Conservation (phyloP, 2,113 vertebrate species). For the Ursus arctos region DNA sequence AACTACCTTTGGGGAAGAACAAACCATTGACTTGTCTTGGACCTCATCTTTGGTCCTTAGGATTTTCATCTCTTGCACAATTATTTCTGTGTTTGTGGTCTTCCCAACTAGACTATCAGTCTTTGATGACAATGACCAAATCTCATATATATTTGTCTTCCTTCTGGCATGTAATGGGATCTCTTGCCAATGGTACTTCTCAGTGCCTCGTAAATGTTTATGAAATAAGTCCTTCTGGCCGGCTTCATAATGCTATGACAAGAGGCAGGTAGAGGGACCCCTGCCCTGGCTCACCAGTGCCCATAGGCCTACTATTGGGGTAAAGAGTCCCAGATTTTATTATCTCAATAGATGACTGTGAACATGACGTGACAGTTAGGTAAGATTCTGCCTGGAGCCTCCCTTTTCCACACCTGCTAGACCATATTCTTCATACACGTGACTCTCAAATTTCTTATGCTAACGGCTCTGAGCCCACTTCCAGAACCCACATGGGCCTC, state of each 20-base stretch:
- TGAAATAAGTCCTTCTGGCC: not conserved
- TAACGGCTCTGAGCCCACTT: not conserved
- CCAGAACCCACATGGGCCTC: not conserved
- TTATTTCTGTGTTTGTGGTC: not conserved
- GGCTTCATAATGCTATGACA: not conserved
- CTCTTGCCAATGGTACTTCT: not conserved
- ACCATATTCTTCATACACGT: not conserved
- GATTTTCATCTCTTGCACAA: not conserved
- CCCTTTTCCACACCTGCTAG: not conserved
- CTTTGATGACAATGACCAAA: not conserved
- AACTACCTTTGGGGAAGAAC: not conserved
- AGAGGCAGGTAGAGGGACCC: not conserved
- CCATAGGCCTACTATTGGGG: not conserved
- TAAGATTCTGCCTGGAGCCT: not conserved
- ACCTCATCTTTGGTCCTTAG: not conserved
- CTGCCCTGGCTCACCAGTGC: not conserved
- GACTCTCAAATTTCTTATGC: not conserved
- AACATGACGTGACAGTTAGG: not conserved
- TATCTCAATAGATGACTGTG: not conserved
- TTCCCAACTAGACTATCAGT: not conserved
- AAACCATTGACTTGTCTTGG: not conserved
- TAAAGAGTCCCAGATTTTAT: not conserved
- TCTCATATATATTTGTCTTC: not conserved
- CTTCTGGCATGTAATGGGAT: not conserved
- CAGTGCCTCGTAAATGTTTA: not conserved